A percentile compares a stretch with the other conserved stretches of the same genome.
These are phyloP conservation scores for Triplophysa bombifrons DNA, from an alignment of 2,797 vertebrate species.

Conservation along the genomic window DNA sequence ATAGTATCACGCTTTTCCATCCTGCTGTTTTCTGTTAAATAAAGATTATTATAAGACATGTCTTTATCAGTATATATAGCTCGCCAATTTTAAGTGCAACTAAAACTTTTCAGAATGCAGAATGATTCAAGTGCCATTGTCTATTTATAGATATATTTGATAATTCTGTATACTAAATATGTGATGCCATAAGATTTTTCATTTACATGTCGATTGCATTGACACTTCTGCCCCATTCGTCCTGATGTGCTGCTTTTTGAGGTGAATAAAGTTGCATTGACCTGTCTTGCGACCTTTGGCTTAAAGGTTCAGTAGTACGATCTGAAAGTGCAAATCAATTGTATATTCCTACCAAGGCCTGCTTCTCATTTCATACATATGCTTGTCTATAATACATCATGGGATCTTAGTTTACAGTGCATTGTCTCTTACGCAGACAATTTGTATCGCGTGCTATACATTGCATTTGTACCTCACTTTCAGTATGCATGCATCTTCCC, in stretches of 20 bases:
- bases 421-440: background rate
- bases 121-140: constrained; percentile 47
- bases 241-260: constrained; percentile 67
- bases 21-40: constrained; percentile 20
- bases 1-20: constrained; percentile 20
- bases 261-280: constrained; percentile 62
- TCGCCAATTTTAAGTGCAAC: constrained; percentile 13
- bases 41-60: background rate
- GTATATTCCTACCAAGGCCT: background rate
- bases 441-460: background rate
- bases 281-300: constrained; percentile 68
- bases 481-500: constrained; percentile 25
- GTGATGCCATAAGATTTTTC: constrained; percentile 35
- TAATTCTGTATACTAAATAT: constrained; percentile 57
- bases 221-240: constrained; percentile 64
- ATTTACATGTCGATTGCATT: constrained; percentile 55
- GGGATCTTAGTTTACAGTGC: background rate
- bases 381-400: background rate
- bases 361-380: background rate
- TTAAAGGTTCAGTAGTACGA: constrained; percentile 59
- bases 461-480: constrained; percentile 8
- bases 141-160: constrained; percentile 20
- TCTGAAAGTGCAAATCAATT: background rate
- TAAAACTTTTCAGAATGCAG: background rate
- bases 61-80: background rate